phyloP scores from a whole-genome alignment of 2,797 vertebrate species.

The Hypotaenidia okinawae region DNA sequence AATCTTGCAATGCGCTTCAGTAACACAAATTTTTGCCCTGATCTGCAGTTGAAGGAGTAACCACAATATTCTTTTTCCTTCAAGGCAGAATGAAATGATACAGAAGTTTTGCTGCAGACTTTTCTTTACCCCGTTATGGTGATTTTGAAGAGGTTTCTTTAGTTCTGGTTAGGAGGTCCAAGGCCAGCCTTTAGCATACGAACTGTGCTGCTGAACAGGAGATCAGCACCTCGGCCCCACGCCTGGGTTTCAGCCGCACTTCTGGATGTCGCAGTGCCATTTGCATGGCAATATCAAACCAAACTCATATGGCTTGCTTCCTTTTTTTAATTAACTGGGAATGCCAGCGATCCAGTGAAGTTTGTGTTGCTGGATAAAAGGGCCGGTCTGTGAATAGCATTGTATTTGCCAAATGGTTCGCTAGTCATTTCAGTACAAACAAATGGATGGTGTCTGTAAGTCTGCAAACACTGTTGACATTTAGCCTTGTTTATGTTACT shows the following conservation, averaged over 20 bases:
- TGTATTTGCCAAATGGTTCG: conserved; percentile 79
- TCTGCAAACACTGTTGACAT: conserved; percentile 81
- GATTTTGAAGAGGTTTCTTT: not conserved
- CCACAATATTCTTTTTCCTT: conserved; percentile 31
- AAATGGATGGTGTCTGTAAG: conserved; percentile 79
- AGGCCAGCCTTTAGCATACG: not conserved
- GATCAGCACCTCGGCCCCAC: not conserved
- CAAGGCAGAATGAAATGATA: conserved; percentile 8
- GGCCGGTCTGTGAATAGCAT: conserved; percentile 69
- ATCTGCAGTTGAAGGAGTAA: conserved; percentile 4
- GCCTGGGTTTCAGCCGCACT: conserved; percentile 28
- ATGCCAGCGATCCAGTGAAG: conserved; percentile 70
- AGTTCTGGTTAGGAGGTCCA: not conserved
- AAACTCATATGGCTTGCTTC: conserved; percentile 66
- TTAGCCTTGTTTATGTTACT: conserved; percentile 82
- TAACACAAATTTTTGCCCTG: not conserved
- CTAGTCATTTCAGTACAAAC: conserved; percentile 80
- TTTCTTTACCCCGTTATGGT: not conserved
- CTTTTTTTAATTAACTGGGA: conserved; percentile 74
- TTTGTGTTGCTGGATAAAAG: conserved; percentile 74
- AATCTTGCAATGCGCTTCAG: not conserved
- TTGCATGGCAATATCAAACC: conserved; percentile 64
- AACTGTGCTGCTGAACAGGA: not conserved
- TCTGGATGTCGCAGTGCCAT: conserved; percentile 54
- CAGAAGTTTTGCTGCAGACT: not conserved